Percentiles rank a stretch among this genome's conserved stretches.
These are phyloP conservation scores for Triplophysa yarkandensis DNA, from an alignment of 2,797 vertebrate genomes.

Conservation along the genomic window DNA sequence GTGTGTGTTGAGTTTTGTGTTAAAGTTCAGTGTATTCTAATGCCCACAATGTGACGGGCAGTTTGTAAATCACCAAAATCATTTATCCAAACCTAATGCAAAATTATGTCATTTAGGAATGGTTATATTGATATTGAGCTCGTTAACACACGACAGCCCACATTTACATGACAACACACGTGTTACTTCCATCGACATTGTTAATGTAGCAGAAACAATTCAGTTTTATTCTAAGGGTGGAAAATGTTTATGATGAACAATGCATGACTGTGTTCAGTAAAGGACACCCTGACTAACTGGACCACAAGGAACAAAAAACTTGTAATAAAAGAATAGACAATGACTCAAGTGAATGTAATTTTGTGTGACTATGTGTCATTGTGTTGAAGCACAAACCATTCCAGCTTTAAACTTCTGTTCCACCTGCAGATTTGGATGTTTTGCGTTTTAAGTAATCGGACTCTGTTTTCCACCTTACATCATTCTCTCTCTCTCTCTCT, in stretches of 20 bases:
- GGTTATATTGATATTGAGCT: not conserved
- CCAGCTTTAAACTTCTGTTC: not conserved
- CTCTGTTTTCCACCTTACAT: not conserved
- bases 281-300: not conserved
- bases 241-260: not conserved
- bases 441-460: not conserved
- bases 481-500: slow-evolving; percentile 44
- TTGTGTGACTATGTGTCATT: not conserved
- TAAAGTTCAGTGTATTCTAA: not conserved
- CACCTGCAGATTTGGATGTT: not conserved
- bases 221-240: not conserved
- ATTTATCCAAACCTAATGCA: not conserved
- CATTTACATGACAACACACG: not conserved
- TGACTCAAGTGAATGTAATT: not conserved
- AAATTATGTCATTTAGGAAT: not conserved
- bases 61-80: not conserved
- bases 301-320: too few relatives aligned
- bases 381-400: not conserved
- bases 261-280: not conserved
- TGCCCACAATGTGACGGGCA: not conserved
- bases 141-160: not conserved
- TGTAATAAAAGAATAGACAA: too few relatives aligned
- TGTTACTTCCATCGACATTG: not conserved
- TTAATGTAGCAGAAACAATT: not conserved
- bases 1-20: not conserved